phyloP scores from a whole-genome alignment of 2,888 invertebrate species.

The Drosophila prolongata region DNA sequence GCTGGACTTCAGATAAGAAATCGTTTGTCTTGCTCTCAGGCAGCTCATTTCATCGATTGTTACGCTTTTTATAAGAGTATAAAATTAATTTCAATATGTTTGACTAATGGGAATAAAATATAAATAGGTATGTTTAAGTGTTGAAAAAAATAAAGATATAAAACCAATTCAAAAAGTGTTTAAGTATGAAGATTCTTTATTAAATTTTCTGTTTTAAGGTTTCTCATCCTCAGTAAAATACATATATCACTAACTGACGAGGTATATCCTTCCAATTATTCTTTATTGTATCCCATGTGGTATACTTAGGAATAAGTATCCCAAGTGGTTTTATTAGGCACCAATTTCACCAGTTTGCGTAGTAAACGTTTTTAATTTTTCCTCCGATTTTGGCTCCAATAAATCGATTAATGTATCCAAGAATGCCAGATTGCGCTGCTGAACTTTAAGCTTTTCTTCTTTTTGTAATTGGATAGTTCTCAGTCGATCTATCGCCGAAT shows the following conservation, averaged over 20 bases:
- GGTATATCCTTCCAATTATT: neutral
- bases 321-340: neutral
- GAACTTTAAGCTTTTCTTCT: neutral
- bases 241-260: neutral
- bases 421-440: too few relatives aligned
- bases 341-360: neutral
- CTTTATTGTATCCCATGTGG: neutral
- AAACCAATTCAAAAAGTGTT: too few relatives aligned
- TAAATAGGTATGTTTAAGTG: too few relatives aligned
- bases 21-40: constrained; percentile 1
- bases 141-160: too few relatives aligned
- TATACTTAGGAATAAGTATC: neutral
- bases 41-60: constrained; percentile 1
- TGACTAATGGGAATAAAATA: too few relatives aligned
- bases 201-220: too few relatives aligned
- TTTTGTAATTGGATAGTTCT: neutral
- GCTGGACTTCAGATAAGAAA: constrained; percentile 14
- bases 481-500: neutral
- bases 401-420: too few relatives aligned
- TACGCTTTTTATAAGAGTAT: neutral
- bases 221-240: neutral
- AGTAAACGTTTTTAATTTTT: neutral
- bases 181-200: too few relatives aligned
- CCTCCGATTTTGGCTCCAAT: neutral
- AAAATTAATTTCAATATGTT: too few relatives aligned